Conservation (phyloP, 2,797 vertebrate species). For the Schizopygopsis malacanthus region DNA sequence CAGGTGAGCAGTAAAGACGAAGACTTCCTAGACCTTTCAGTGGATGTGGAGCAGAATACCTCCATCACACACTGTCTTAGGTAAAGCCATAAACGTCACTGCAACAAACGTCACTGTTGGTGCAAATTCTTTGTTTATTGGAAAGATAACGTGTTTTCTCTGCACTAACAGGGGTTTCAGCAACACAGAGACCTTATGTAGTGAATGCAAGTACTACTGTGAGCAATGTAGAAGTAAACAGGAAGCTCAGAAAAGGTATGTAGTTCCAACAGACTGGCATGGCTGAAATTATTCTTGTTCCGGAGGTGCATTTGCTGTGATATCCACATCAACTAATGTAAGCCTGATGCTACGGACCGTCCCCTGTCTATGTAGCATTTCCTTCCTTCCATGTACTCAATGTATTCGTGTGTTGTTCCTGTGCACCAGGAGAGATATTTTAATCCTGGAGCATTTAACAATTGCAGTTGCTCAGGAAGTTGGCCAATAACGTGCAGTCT, state of each 20-base stretch:
- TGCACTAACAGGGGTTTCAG: slow-evolving; percentile 85
- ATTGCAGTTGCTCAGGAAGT: slow-evolving; percentile 1
- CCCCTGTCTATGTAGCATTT: not conserved
- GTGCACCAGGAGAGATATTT: not conserved
- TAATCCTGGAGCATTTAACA: slow-evolving; percentile 13
- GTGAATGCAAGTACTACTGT: slow-evolving; percentile 93
- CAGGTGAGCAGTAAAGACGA: slow-evolving; percentile 96
- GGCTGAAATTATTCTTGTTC: slow-evolving; percentile 10
- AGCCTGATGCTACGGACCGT: not conserved
- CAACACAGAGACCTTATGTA: slow-evolving; percentile 92
- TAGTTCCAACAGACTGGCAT: not conserved
- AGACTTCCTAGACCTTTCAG: slow-evolving; percentile 92
- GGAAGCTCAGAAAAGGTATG: slow-evolving; percentile 91
- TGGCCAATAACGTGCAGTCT: not conserved
- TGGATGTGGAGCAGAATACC: slow-evolving; percentile 94
- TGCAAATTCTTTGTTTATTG: not conserved
- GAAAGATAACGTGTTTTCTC: not conserved
- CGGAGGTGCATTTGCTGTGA: not conserved
- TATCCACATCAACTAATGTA: slow-evolving; percentile 44
- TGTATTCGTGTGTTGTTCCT: not conserved
- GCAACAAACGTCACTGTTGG: not conserved
- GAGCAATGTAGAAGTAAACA: slow-evolving; percentile 94
- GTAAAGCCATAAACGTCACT: slow-evolving; percentile 66
- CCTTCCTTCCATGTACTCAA: not conserved
- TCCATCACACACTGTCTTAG: slow-evolving; percentile 93